Percentiles rank a stretch among this genome's conserved stretches.
phyloP scores from a whole-genome alignment of 2,113 vertebrate species.

The Leiothrix lutea region DNA sequence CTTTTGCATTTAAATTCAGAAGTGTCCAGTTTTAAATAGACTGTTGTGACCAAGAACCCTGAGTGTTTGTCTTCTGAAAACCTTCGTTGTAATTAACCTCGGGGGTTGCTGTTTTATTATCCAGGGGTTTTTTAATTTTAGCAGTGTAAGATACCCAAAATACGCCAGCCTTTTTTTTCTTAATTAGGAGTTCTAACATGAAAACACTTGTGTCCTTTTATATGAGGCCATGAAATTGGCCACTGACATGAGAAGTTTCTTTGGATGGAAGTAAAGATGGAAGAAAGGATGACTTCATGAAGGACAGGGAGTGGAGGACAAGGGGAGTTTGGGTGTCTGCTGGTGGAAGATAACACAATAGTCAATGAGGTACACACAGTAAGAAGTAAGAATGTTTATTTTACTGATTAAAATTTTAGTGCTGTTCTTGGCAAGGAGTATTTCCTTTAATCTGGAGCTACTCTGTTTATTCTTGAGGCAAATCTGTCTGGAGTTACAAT shows the following conservation, averaged over 20 bases:
- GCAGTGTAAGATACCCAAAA: neutral
- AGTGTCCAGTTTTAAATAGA: neutral
- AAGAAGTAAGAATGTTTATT: constrained; percentile 56
- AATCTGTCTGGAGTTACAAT: constrained; percentile 47
- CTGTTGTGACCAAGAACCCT: neutral
- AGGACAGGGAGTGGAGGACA: rapidly evolving
- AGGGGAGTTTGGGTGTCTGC: neutral
- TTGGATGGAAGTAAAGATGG: neutral
- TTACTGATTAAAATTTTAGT: constrained; percentile 63
- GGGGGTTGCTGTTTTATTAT: neutral
- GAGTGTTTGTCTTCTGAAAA: neutral
- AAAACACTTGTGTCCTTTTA: neutral
- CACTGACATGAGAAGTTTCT: neutral
- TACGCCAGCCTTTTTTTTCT: neutral
- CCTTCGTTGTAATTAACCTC: neutral
- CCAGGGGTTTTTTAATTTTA: neutral
- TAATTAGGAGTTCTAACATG: neutral
- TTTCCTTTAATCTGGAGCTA: constrained; percentile 60
- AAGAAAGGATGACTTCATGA: constrained; percentile 29
- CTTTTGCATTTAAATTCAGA: neutral
- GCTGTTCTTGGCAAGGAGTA: constrained; percentile 49
- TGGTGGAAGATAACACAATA: constrained; percentile 26
- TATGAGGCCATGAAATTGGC: neutral
- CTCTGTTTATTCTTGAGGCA: constrained; percentile 56
- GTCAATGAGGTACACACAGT: constrained; percentile 38